Base-by-base conservation (phyloP, 53 echinoderm and acorn worm genomes). In the Actinopyga echinites region DNA sequence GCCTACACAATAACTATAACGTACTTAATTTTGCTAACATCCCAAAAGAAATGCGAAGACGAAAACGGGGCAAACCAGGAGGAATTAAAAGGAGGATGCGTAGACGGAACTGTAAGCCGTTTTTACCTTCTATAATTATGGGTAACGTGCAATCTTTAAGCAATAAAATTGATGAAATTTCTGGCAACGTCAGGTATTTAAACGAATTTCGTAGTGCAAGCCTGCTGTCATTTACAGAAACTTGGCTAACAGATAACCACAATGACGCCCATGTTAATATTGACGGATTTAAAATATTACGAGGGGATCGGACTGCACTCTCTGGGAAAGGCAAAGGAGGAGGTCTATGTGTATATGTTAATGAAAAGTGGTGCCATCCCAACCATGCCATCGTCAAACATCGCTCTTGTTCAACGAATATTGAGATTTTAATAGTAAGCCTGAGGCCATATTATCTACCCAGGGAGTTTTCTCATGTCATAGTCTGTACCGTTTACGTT, bases 301-400 rank as follows among this genome's bases (percentile, higher is more conserved):
- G 83, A 64, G 83, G 65, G 42, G 83, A 82, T 82, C 65, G 83
- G 19, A 38, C 83, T 7, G 5, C 33, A n/a, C 43, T 64, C 6
- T 64, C 83, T 24, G 65, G 65, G 55, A 54, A 19, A 54, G 19
- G 11, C 19, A 63, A 67, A 69, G 40, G 69, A n/a, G 40, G 69
- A 8, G 69, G 69, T 0, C 37, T 69, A 0, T 42, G 69, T 8
- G 38, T 69, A 0, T 69, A 69, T n/a, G n/a, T n/a, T n/a, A n/a
- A n/a, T n/a, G n/a, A n/a, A n/a, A n/a, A n/a, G n/a, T n/a, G n/a
- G n/a, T 69, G 69, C 23, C 69, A 69, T 21, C 69, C 69, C 2
- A 36, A 69, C 22, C 43, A 69, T 37, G 37, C 40, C 22, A 42
- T 37, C 15, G 20, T 69, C 38, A 69, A 69, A 3, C 69, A 37